Evolutionary conservation across 92 coral and sea anemone species (phyloP).

Genomic region (Paragorgia papillata): DNA sequence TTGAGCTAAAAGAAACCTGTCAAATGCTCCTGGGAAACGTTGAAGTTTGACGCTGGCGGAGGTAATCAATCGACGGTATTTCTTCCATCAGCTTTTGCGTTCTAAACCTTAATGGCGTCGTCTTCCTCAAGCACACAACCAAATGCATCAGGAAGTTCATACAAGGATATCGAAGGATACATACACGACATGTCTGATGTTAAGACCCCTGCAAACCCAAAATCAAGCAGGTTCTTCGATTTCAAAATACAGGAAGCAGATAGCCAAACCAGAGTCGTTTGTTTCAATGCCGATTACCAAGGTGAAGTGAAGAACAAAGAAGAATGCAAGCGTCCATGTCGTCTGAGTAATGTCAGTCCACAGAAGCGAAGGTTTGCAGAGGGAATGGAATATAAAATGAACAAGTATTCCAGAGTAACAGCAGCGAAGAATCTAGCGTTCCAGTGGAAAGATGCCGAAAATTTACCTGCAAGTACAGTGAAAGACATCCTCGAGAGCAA

Average conservation of each 20-base stretch:
- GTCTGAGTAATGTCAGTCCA: slow-evolving; percentile 13
- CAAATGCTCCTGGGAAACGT: too few relatives aligned
- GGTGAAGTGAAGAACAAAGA: too few relatives aligned
- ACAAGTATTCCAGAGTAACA: slow-evolving; percentile 39
- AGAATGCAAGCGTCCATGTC: slow-evolving; percentile 25
- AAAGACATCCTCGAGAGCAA: slow-evolving; percentile 41
- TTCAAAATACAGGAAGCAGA: slow-evolving; percentile 38
- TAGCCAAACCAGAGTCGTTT: slow-evolving; percentile 33
- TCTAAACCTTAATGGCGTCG: too few relatives aligned
- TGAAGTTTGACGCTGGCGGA: too few relatives aligned
- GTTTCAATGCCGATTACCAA: slow-evolving; percentile 45
- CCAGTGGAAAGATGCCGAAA: slow-evolving; percentile 44
- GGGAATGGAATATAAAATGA: slow-evolving; percentile 50
- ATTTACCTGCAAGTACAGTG: slow-evolving; percentile 20
- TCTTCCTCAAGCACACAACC: too few relatives aligned
- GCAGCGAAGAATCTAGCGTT: slow-evolving; percentile 51
- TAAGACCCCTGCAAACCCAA: slow-evolving; percentile 44
- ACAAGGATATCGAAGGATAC: slow-evolving; percentile 43
- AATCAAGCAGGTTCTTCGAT: slow-evolving; percentile 44
- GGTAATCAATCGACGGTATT: too few relatives aligned
- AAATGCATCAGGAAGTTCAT: too few relatives aligned
- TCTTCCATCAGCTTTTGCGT: too few relatives aligned
- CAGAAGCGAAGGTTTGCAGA: slow-evolving; percentile 39
- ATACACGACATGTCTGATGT: slow-evolving; percentile 44
- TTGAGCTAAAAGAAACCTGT: too few relatives aligned